Base-by-base conservation (phyloP, 92 coral and sea anemone genomes). In the Zoanthus sociatus region DNA sequence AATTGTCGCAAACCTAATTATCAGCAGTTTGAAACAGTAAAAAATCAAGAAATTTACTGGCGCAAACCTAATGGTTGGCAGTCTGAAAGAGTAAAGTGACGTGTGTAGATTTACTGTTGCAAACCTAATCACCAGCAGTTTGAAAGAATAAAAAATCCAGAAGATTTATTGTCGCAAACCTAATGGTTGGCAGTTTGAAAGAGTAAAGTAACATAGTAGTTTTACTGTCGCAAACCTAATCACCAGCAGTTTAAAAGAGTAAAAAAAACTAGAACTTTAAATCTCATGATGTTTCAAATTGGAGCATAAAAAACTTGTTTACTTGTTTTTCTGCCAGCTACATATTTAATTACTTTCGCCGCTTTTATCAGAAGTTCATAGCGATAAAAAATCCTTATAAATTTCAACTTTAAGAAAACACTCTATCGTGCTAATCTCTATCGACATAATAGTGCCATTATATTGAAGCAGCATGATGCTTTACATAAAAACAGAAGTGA, bases 231-330 rank as follows among this genome's bases (percentile, higher is more conserved):
- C 42, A 37, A 37, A 1, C 71, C 71, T 66, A 66, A 66, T 66
- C 71, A 66, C 32, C 71, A 66, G 71, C 73, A 32, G 73, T 69
- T 69, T 69, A 21, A 69, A 69, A 69, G 45, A 69, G 73, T 21
- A 21, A 69, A 69, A 69, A 69, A 21, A 14, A 6, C 73, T 14
- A 21, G 21, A 69, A 20, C 54, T 50, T 50, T 50, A 2, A 50
- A 50, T 50, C 6, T 50, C 54, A 50, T 50, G 54, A 50, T 50
- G 54, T 50, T 50, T 11, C 9, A 50, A 50, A 50, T 50, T 50
- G 54, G 54, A 50, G 6, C 54, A 50, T 50, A 50, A 50, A 50
- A 50, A 50, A 50, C 54, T 1, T 50, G 9, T 50, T 50, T 50
- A 50, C 54, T 50, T 50, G 54, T 50, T 50, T 50, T 50, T 2